Evolutionary conservation across 2,113 vertebrate species (phyloP).

Genomic region (Papio anubis): DNA sequence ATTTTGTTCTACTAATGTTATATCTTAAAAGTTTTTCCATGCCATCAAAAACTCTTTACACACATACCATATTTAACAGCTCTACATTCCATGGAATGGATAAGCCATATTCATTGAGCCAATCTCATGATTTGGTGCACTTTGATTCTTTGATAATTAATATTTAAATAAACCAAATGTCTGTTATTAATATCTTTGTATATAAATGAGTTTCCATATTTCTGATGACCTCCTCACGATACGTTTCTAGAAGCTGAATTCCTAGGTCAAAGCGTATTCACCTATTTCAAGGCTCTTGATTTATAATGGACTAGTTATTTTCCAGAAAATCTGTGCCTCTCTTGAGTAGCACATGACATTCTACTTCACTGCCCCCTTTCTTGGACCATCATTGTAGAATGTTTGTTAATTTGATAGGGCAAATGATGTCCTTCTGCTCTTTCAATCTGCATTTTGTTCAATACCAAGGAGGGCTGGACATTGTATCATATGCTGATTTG

Average conservation of each 20-base stretch:
- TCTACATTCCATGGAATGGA: neutral
- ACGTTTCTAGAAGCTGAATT: neutral
- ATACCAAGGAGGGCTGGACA: neutral
- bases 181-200: neutral
- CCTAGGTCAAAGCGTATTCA: neutral
- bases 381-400: neutral
- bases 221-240: neutral
- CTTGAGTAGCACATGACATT: neutral
- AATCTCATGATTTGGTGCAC: neutral
- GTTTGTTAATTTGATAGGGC: slow-evolving; percentile 17
- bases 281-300: neutral
- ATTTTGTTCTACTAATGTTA: neutral
- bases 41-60: neutral
- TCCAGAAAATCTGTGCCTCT: neutral
- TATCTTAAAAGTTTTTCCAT: neutral
- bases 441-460: slow-evolving; percentile 42
- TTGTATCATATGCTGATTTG: neutral
- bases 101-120: neutral
- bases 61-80: neutral
- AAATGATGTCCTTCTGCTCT: neutral
- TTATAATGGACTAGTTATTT: neutral
- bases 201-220: neutral
- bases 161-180: neutral
- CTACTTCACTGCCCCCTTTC: neutral
- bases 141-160: neutral